phyloP scores from a whole-genome alignment of 2,888 invertebrate species.

The Amphipoea lucens region DNA sequence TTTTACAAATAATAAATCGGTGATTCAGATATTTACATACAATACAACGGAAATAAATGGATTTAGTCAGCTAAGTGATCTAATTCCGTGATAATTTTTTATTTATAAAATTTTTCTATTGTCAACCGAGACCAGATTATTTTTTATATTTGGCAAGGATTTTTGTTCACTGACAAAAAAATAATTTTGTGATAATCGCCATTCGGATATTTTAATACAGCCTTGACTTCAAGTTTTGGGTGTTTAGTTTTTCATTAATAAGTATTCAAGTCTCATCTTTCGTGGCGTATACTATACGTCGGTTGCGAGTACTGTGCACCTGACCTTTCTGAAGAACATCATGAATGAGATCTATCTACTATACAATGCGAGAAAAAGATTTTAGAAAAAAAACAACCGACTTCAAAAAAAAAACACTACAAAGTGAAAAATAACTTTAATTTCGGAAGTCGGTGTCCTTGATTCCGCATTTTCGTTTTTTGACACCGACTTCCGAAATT shows the following conservation, averaged over 20 bases:
- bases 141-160: not conserved
- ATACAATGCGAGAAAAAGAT: not conserved
- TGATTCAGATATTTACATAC: conserved; percentile 27
- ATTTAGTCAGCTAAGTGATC: conserved; percentile 24
- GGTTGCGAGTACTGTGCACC: too few species aligned
- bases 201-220: not conserved
- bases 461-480: too few species aligned
- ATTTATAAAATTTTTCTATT: conserved; percentile 9
- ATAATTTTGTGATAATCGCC: not conserved
- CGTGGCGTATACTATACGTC: too few species aligned
- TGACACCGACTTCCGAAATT: too few species aligned
- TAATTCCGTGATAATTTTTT: conserved; percentile 29
- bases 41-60: conserved; percentile 25
- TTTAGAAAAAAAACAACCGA: too few species aligned
- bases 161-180: not conserved
- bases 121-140: conserved; percentile 1
- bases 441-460: too few species aligned
- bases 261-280: too few species aligned
- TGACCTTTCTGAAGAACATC: too few species aligned
- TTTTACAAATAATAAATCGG: conserved; percentile 46
- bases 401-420: too few species aligned
- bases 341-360: too few species aligned
- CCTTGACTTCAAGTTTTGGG: conserved; percentile 5
- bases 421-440: too few species aligned
- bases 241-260: not conserved